phyloP scores from a whole-genome alignment of 2,888 invertebrate species.

The Chaetoderma sp. region DNA sequence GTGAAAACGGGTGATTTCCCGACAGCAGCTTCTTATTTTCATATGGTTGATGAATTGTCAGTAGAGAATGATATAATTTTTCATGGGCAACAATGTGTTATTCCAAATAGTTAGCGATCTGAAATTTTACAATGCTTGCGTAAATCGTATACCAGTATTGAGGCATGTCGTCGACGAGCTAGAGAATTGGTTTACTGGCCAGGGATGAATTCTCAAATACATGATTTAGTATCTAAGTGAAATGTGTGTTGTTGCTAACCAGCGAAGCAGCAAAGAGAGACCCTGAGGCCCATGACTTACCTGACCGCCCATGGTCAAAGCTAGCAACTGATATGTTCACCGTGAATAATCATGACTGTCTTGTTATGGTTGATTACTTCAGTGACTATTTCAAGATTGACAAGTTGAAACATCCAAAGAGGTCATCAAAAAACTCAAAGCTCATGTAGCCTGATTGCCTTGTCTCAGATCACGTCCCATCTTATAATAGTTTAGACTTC shows the following conservation, averaged over 20 bases:
- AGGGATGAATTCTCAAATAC: not conserved
- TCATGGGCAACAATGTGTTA: not conserved
- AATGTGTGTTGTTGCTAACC: not conserved
- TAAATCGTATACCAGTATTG: not conserved
- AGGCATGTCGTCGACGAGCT: not conserved
- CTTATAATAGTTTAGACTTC: not conserved
- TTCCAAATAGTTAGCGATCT: not conserved
- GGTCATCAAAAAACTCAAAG: slow-evolving; percentile 14
- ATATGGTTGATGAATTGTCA: not conserved
- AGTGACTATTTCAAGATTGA: slow-evolving; percentile 14
- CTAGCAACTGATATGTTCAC: slow-evolving; percentile 3
- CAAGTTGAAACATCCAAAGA: not conserved
- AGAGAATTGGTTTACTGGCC: not conserved
- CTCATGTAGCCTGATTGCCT: slow-evolving; percentile 7
- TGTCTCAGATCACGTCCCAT: slow-evolving; percentile 5
- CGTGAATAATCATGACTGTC: not conserved
- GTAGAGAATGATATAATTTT: slow-evolving; percentile 3
- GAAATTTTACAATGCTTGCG: not conserved
- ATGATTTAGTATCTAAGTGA: not conserved
- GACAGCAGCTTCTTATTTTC: not conserved
- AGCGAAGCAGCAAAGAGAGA: slow-evolving; percentile 1
- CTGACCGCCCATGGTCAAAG: slow-evolving; percentile 6
- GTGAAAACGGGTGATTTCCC: not conserved
- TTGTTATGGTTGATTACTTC: slow-evolving; percentile 10
- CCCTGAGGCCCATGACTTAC: not conserved